Evolutionary conservation across 2,888 invertebrate genomes (phyloP).

Genomic region (Baccha elongata): DNA sequence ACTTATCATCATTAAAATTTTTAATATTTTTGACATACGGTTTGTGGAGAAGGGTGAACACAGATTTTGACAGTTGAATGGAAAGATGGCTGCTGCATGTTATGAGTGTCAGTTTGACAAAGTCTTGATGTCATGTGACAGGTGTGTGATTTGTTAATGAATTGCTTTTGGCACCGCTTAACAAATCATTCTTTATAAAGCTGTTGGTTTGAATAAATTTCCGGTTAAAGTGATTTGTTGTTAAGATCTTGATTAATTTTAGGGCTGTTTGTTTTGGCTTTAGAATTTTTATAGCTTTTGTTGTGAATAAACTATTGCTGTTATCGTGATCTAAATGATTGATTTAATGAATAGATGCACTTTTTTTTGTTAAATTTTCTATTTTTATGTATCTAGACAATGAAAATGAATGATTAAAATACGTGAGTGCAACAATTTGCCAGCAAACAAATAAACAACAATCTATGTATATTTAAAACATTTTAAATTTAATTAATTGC

Average conservation of each 20-base stretch:
- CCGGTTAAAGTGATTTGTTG: conserved; percentile 7
- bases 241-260: not conserved
- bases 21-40: not conserved
- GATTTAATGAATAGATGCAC: not conserved
- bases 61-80: conserved; percentile 12
- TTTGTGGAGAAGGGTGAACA: not conserved
- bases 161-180: not conserved
- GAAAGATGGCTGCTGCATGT: conserved; percentile 2
- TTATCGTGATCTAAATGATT: not conserved
- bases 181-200: not conserved
- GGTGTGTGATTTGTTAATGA: conserved; percentile 21
- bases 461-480: too few species aligned
- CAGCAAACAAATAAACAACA: too few species aligned
- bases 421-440: too few species aligned
- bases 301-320: not conserved
- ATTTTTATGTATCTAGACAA: not conserved
- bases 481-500: too few species aligned
- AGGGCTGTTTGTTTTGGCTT: too few species aligned
- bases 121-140: conserved; percentile 13
- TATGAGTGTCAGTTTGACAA: conserved; percentile 15
- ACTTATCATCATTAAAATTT: conserved; percentile 37
- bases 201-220: conserved; percentile 17
- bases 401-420: too few species aligned
- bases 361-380: too few species aligned
- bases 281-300: not conserved